Evolutionary conservation across 2,113 vertebrate species (phyloP), one percentile per base, ranked within the genome.

Genomic region (Epinephelus moara): DNA sequence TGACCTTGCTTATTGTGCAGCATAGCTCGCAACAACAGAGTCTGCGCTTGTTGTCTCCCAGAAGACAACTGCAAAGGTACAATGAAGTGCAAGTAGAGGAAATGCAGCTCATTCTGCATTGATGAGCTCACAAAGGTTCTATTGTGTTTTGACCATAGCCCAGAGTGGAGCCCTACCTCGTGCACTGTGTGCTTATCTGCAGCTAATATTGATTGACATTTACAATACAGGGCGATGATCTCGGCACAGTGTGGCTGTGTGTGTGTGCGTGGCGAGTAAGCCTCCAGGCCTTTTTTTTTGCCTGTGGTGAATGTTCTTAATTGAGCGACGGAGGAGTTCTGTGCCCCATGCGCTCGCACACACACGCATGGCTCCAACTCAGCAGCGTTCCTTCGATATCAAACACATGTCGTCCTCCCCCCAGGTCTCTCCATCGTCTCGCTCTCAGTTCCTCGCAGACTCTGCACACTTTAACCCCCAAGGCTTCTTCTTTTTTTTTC

Each of bases 161-260:
- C 18, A 17, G 11, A 50, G 33, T 42, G 21, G 70, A 82, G 50
- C 59, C 67, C 3, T 1, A 4, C 42, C n/a, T 45, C 15, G 15
- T 53, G 40, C 64, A 17, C 61, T 27, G 0, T 27, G 19, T 0
- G 18, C 6, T 17, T 45, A 66, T 73, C 14, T 4, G 14, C 30
- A 13, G 21, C 67, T 67, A n/a, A 21, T 79, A 84, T 78, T 82
- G 80, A 87, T 86, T 82, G 75, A 64, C 70, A 85, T 86, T 82
- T 70, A 30, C 52, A 70, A 74, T 71, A 75, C 0, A n/a, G 47
- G 45, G n/a, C 12, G 4, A 62, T 64, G 57, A 66, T 70, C 61
- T 70, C 4, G 0, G 56, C 42, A 11, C 40, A 14, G 50, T 70
- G 33, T 52, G 27, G 45, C 17, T 37, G 19, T 23, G 18, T 66